Evolutionary conservation across 2,797 vertebrate genomes (phyloP).

Genomic region (Sebastes flavidus): DNA sequence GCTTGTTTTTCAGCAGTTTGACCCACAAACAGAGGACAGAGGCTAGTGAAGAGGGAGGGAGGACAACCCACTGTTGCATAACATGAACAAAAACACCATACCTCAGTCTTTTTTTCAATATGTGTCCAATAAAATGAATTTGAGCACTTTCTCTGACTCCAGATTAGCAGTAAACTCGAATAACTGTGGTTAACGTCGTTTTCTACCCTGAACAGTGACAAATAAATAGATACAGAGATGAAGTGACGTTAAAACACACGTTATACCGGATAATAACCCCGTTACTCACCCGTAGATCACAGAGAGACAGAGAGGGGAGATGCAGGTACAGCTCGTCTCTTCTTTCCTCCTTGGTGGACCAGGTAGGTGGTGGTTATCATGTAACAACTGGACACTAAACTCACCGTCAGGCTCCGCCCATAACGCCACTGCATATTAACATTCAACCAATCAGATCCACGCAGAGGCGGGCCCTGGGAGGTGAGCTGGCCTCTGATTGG

Average conservation of each 20-base stretch:
- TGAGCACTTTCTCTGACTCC: neutral
- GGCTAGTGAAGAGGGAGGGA: neutral
- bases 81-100: neutral
- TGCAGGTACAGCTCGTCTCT: neutral
- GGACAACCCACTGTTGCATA: neutral
- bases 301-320: neutral
- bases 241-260: neutral
- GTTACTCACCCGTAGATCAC: slow-evolving; percentile 35
- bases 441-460: slow-evolving; percentile 35
- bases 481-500: slow-evolving; percentile 59
- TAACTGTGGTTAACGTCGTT: accelerated
- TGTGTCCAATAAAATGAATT: neutral
- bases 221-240: accelerated
- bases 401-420: slow-evolving; percentile 45
- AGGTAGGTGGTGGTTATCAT: neutral
- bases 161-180: accelerated
- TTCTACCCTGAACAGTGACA: too few species aligned
- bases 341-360: neutral
- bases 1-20: neutral
- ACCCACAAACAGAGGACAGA: neutral
- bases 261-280: too few species aligned
- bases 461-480: neutral
- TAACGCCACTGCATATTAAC: neutral
- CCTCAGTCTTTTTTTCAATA: neutral
- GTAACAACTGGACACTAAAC: neutral